Evolutionary conservation across 2,113 vertebrate genomes (phyloP).

Genomic region (Grus americana): DNA sequence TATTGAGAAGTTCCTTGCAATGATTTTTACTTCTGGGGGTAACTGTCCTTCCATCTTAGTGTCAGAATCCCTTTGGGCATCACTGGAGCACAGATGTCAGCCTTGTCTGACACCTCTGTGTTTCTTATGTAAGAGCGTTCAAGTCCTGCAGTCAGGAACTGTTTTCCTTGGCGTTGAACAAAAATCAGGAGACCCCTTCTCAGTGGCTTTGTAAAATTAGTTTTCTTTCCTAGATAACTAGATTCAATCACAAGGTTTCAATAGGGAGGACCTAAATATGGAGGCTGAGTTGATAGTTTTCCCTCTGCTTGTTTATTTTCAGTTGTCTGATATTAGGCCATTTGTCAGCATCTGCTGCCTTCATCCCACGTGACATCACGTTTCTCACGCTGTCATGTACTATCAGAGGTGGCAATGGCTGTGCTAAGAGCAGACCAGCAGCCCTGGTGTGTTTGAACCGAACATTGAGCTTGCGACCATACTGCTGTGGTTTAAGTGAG

Average conservation of each 20-base stretch:
- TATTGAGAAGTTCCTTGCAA: background rate
- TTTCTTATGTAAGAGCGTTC: background rate
- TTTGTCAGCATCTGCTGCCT: background rate
- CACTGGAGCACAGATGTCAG: background rate
- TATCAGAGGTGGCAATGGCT: background rate
- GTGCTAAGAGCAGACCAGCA: background rate
- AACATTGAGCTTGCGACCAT: accelerated
- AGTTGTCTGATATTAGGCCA: background rate
- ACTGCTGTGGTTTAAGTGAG: background rate
- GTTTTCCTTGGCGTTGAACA: background rate
- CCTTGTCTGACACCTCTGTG: background rate
- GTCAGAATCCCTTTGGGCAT: background rate
- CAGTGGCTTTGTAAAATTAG: background rate
- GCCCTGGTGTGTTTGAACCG: background rate
- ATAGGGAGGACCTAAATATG: background rate
- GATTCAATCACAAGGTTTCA: background rate
- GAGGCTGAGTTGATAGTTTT: background rate
- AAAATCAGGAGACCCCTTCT: background rate
- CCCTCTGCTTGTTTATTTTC: background rate
- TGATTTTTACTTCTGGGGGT: background rate
- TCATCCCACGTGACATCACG: accelerated
- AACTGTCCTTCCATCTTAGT: background rate
- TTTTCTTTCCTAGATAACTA: too few species aligned
- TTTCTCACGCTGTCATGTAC: background rate
- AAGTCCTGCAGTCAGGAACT: background rate